Base-by-base conservation (phyloP, 2,888 invertebrate species). In the Drosophila lutescens region DNA sequence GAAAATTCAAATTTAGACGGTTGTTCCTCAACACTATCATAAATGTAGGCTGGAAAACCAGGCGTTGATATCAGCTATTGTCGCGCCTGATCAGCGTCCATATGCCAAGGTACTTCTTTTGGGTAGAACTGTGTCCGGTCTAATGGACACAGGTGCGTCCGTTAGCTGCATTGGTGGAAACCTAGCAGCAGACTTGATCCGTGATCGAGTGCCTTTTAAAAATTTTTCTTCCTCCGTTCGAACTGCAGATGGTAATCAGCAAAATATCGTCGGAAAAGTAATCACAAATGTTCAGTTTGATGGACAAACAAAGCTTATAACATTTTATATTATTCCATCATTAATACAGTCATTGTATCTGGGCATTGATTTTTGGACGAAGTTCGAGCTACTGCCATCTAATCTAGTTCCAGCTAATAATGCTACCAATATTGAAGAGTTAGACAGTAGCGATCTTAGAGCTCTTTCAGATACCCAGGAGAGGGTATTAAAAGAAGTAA, bases 221-320 rank as follows among this genome's bases (percentile, higher is more conserved):
- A 34, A 30, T 7, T 54, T 17, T 26, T 17, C 15, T 10, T 32
- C 13, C 10, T 34, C 17, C 13, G 34, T 50, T 13, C 34, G 17
- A 36, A 61, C 46, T 20, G 60, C 54, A n/a, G 60, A 55, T 10
- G 60, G 54, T 10, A 32, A 54, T n/a, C 4, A 44, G 10, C 54
- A 55, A 43, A 17, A 15, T 12, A 46, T 61, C 9, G n/a, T 46
- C 10, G 54, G 54, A 4, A 47, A 47, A 26, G 4, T 61, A 30
- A 6, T 6, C 41, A 38, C 54, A 32, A 4, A 59, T 20, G 12
- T 58, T 36, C 32, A 20, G 34, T 50, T 50, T 50, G 17, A 34
- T 34, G 34, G 34, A 17, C 49, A 50, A 20, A 34, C 49, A 17
- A 17, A 36, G 13, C 2, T 2, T 0, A 50, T 50, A n/a, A 59